phyloP scores from a whole-genome alignment of 2,888 invertebrate genomes.

The Thera obeliscata region DNA sequence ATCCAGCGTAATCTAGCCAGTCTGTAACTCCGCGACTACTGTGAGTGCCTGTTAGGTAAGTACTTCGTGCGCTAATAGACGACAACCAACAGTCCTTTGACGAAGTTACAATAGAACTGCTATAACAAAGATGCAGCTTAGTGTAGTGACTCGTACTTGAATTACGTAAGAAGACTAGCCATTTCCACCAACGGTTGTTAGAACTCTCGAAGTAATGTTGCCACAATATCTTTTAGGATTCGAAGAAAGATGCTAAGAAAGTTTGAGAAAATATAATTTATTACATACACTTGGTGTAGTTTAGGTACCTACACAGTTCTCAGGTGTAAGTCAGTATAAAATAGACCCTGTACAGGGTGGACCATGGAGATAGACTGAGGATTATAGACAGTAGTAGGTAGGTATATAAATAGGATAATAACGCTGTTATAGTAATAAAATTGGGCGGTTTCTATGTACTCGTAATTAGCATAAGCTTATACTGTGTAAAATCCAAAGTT shows the following conservation, averaged over 20 bases:
- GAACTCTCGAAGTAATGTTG: background rate
- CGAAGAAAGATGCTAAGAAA: background rate
- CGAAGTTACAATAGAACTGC: slow-evolving; percentile 26
- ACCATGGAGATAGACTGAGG: too few species aligned
- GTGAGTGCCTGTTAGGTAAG: background rate
- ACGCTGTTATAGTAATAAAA: too few species aligned
- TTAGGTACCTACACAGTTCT: too few species aligned
- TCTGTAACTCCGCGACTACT: slow-evolving; percentile 4
- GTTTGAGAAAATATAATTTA: background rate
- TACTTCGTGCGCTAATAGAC: slow-evolving; percentile 13
- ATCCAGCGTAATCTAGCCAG: slow-evolving; percentile 2
- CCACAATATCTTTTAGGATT: background rate
- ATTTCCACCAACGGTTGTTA: background rate
- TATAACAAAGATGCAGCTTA: slow-evolving; percentile 70
- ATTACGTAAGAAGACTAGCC: slow-evolving; percentile 60
- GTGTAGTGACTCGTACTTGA: slow-evolving; percentile 64
- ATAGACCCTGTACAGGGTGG: too few species aligned
- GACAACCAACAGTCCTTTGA: slow-evolving; percentile 23
- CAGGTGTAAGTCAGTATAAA: too few species aligned
- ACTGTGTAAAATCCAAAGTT: background rate
- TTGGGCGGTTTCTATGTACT: too few species aligned
- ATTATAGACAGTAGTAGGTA: too few species aligned
- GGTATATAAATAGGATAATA: too few species aligned
- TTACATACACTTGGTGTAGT: too few species aligned
- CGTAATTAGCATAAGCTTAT: too few species aligned